Evolutionary conservation across 2,797 vertebrate genomes (phyloP), one percentile per base, ranked within the genome.

Genomic region (Hirundo rustica): DNA sequence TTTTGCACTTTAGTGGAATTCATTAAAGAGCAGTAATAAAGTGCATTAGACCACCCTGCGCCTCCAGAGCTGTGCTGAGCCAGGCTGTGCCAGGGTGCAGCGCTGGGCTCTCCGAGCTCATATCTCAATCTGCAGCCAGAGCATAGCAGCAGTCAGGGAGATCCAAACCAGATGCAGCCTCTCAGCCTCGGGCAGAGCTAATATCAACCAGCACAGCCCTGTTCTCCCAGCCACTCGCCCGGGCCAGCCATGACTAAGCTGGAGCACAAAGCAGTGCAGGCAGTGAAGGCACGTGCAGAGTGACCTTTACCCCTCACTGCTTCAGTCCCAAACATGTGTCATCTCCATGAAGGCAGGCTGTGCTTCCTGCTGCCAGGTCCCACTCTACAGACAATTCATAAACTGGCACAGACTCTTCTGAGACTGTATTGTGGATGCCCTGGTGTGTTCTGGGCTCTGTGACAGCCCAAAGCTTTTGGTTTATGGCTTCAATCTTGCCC

Each of bases 21-120:
- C 34, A 74, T 94, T 85, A 47, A 85, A 81, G 70, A 94, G 70
- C 47, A 68, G 54, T 16, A 86, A 90, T 75, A 62, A 86, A 89
- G 58, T 5, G 4, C 54, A 44, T 75, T 21, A 73, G 88, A 61
- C 70, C 62, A 72, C 62, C 77, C 76, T 68, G 68, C 0, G 3
- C 47, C 68, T 78, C 32, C 34, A 54, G 83, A 86, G 66, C 64
- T 29, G 61, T 22, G 65, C 72, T 53, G 78, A 88, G 65, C 47
- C 34, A 48, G 65, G 57, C 79, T 77, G 70, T 0, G 1, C 50
- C 88, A 77, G 53, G 55, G 48, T 5, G 7, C 85, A 73, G 58
- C 76, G 67, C 65, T 3, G 26, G 50, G 50, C 68, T 77, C 16
- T 4, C 65, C 16, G 4, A 27, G n/a, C 71, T 89, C 64, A 1